These are phyloP conservation scores for Corvus cornix DNA, from an alignment of 2,113 vertebrate species.

Conservation along the genomic window DNA sequence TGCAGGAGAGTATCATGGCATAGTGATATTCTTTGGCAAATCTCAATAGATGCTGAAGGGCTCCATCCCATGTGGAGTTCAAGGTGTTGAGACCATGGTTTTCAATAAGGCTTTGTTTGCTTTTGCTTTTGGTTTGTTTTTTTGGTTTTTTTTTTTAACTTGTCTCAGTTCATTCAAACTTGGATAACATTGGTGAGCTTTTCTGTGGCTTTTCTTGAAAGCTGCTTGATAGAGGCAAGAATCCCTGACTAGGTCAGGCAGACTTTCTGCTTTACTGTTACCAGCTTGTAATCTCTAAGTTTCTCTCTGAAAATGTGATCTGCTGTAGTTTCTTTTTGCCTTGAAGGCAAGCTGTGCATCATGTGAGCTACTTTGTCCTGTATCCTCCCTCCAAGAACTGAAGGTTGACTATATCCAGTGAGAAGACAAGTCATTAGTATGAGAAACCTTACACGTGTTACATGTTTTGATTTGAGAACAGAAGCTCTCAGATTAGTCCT, in stretches of 20 bases:
- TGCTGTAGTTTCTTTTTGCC: not conserved
- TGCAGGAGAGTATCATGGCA: not conserved
- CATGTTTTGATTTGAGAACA: not conserved
- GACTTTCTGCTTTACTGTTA: not conserved
- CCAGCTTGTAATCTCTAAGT: not conserved
- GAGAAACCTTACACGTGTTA: not conserved
- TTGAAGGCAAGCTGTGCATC: not conserved
- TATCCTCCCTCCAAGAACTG: not conserved
- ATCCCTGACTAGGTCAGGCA: not conserved
- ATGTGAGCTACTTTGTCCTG: not conserved
- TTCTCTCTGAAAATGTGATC: not conserved
- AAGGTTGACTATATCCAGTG: not conserved
- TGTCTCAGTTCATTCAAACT: accelerated
- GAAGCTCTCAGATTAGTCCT: not conserved
- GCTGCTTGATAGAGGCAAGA: not conserved
- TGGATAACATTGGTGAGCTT: not conserved
- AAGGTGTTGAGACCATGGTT: not conserved
- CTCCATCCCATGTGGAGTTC: not conserved
- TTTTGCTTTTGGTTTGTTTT: not conserved
- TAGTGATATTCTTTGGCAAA: not conserved
- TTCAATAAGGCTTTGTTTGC: not conserved
- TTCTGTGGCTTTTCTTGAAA: not conserved
- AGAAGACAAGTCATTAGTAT: not conserved
- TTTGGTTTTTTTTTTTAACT: not conserved
- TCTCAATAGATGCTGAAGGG: not conserved